A percentile compares a stretch with the other conserved stretches of the same genome.
These are phyloP conservation scores for Harlomillsia oculata DNA, from an alignment of 1,140 invertebrate species.

Conservation along the genomic window DNA sequence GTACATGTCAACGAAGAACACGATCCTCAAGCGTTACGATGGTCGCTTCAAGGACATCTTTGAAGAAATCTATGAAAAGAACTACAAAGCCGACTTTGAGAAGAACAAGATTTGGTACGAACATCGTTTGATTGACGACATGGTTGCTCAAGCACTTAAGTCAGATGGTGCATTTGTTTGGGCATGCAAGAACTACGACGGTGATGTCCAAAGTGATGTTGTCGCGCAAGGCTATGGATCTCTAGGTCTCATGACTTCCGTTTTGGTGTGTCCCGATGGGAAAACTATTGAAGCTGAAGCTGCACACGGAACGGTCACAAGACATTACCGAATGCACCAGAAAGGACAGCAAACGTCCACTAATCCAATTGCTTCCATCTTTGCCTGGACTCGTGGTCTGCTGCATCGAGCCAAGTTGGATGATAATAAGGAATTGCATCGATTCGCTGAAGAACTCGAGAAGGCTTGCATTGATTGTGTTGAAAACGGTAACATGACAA, in stretches of 20 bases:
- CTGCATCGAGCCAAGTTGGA: slow-evolving; percentile 74
- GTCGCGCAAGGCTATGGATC: slow-evolving; percentile 79
- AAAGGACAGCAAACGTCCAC: slow-evolving; percentile 75
- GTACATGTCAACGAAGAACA: slow-evolving; percentile 84
- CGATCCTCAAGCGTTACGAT: slow-evolving; percentile 81
- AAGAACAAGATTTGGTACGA: slow-evolving; percentile 76
- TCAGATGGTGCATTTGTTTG: slow-evolving; percentile 41
- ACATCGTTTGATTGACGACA: slow-evolving; percentile 85
- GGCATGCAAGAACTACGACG: slow-evolving; percentile 31
- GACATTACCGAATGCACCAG: slow-evolving; percentile 72
- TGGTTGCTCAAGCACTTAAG: slow-evolving; percentile 79
- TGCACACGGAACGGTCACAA: slow-evolving; percentile 82
- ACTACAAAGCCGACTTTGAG: slow-evolving; percentile 69
- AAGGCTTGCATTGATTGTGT: slow-evolving; percentile 74
- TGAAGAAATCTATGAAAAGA: slow-evolving; percentile 69
- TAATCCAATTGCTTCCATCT: slow-evolving; percentile 84
- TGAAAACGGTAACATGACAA: slow-evolving; percentile 80
- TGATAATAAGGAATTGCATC: slow-evolving; percentile 56
- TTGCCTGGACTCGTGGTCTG: slow-evolving; percentile 80
- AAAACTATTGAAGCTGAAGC: slow-evolving; percentile 84
- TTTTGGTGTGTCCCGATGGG: slow-evolving; percentile 81
- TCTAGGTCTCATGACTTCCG: slow-evolving; percentile 84
- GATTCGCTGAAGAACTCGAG: slow-evolving; percentile 51
- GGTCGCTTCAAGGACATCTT: slow-evolving; percentile 87
- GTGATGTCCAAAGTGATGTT: slow-evolving; percentile 55